Evolutionary conservation across 2,113 vertebrate genomes (phyloP), one percentile per base, ranked within the genome.

Genomic region (Coregonus clupeaformis): DNA sequence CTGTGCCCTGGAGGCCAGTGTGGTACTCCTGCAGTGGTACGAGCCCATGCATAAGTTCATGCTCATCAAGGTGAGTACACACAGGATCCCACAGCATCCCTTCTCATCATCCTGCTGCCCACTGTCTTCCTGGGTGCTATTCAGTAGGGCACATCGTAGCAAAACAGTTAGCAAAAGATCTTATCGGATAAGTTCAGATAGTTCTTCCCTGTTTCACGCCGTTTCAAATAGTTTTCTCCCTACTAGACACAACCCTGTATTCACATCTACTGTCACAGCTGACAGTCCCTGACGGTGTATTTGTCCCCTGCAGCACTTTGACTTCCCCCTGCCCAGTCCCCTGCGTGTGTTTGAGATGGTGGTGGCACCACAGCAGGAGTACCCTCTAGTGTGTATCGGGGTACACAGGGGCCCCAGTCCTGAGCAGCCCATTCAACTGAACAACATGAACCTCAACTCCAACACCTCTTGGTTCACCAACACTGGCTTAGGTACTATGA

Each of bases 11-110:
- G 95, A 97, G 86, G 89, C 93, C n/a, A 94, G 94, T 0, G 95
- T 97, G 55, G 87, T 96, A 65, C 91, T 97, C 77, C 86, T 97
- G 77, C 96, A 97, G 91, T 97, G 96, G 96, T 97, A 97, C 45
- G 94, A 95, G 75, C 96, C 96, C 83, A 95, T 97, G 94, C 93
- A 95, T 88, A 97, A 96, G 86, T 97, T 97, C 84, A 94, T 97
- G 93, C 94, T 97, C 24, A 94, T 96, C 65, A 96, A 96, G 95
- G 96, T 97, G 85, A 25, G 82, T 80, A 68, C 18, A 1, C 20
- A 52, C 30, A 59, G 3, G 18, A 7, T 57, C 29, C 3, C 30
- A 24, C 52, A 14, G 3, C 20, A 11, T 25, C 25, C 24, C 49
- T 59, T 9, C 47, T 3, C 14, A 42, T 14, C 42, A 30, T 25